phyloP scores from a whole-genome alignment of 2,797 vertebrate genomes.

The Clamator glandarius region DNA sequence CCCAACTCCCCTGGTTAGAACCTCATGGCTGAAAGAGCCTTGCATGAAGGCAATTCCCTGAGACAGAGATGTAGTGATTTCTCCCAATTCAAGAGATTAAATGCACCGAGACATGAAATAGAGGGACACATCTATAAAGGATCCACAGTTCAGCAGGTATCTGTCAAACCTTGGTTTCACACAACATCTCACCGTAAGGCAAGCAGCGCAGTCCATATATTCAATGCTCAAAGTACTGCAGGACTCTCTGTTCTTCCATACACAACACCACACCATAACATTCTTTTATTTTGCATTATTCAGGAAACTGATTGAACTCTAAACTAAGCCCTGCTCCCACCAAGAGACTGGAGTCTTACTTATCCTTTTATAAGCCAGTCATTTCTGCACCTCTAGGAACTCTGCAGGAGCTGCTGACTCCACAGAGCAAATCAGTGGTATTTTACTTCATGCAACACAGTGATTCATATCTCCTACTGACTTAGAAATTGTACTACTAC shows the following conservation, averaged over 20 bases:
- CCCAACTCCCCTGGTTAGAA: background rate
- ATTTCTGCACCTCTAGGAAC: background rate
- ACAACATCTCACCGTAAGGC: background rate
- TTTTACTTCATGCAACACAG: background rate
- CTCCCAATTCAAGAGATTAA: background rate
- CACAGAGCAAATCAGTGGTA: background rate
- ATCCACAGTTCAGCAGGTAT: rapidly evolving
- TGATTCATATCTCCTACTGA: background rate
- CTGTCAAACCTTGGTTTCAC: background rate
- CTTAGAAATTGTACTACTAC: background rate
- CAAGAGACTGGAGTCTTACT: background rate
- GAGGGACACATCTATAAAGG: rapidly evolving
- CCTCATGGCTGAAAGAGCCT: background rate
- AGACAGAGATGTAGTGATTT: background rate
- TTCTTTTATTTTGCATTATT: background rate
- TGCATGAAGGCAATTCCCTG: background rate
- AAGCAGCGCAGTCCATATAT: rapidly evolving
- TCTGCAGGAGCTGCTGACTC: background rate
- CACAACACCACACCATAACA: rapidly evolving
- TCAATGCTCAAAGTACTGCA: background rate
- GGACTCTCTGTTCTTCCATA: rapidly evolving
- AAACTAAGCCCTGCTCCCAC: background rate
- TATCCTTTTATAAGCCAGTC: background rate
- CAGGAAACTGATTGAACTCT: background rate
- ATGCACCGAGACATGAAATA: background rate